Base-by-base conservation (phyloP, 2,113 vertebrate species). In the Gambusia affinis region DNA sequence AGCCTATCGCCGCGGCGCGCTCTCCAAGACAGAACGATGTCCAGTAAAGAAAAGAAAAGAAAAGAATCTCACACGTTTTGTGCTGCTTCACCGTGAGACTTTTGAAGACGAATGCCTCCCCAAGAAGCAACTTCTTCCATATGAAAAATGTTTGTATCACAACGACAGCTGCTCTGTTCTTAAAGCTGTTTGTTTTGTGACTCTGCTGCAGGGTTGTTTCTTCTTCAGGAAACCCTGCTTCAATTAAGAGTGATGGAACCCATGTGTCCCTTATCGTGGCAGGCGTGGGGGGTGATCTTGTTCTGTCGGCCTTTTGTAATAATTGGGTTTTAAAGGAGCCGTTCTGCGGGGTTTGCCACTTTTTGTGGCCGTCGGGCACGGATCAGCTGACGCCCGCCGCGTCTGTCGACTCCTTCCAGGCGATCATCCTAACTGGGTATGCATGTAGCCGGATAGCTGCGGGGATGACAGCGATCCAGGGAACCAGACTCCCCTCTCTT, bases 181-280 rank as follows among this genome's bases (percentile, higher is more conserved):
- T 90, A 90, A 89, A 89, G 90, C 85, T 88, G 90, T 94, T 93
- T 88, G 79, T 92, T 93, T 93, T 91, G 89, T 91, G 88, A 81
- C 87, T 74, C 85, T 85, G 91, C 92, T 91, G 78, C 67, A 19
- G 89, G 88, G 33, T 75, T 88, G 87, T 90, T 91, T 90, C 73
- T 89, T 88, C 85, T 85, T 86, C 73, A 88, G 79, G 83, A 87
- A 92, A 92, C 90, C 77, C 88, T 92, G 91, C 90, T 94, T 94
- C 89, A 94, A 92, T 93, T 94, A 89, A 90, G 76, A 72, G 72
- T 93, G 92, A 94, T 95, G 81, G 86, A 92, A 94, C 89, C 91
- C 92, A 95, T 92, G 93, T 95, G 94, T 91, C 87, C 72, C 79
- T 90, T 94, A 93, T 94, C 91, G 28, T 73, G 72, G 73, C 14